Percentiles rank a stretch among this genome's conserved stretches.
phyloP scores from a whole-genome alignment of 2,113 vertebrate genomes.

The Cricetomys ansorgei region DNA sequence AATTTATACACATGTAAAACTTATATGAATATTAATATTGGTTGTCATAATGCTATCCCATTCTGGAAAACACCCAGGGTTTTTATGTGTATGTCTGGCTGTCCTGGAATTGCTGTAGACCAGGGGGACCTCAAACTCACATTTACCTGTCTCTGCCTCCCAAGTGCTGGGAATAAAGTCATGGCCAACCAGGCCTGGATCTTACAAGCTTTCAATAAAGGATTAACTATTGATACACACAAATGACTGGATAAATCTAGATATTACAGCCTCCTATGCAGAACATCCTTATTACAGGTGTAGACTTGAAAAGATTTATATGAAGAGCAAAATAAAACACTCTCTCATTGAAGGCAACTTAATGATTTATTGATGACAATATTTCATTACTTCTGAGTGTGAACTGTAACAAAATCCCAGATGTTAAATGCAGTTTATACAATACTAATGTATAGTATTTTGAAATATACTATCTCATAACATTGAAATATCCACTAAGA shows the following conservation, averaged over 20 bases:
- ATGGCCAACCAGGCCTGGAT: neutral
- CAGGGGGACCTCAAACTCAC: neutral
- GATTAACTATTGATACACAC: neutral
- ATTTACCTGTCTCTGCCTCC: neutral
- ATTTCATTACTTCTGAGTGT: neutral
- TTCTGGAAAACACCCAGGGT: neutral
- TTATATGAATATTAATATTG: neutral
- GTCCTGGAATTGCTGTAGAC: neutral
- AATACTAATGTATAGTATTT: conserved; percentile 8
- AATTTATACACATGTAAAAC: neutral
- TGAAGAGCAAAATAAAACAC: conserved; percentile 30
- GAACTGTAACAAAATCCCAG: conserved; percentile 51
- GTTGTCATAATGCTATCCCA: neutral
- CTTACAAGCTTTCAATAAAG: neutral
- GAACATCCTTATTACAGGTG: neutral
- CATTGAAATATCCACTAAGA: conserved; percentile 44
- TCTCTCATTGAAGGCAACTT: conserved; percentile 34
- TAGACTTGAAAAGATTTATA: neutral
- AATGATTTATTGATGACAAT: conserved; percentile 56
- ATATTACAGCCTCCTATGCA: neutral
- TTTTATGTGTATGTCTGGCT: neutral
- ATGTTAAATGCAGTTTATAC: conserved; percentile 40
- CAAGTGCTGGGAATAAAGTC: neutral
- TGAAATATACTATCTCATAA: neutral
- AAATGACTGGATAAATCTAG: neutral